Evolutionary conservation across 2,888 invertebrate species (phyloP).

Genomic region (Chydorus sphaericus): DNA sequence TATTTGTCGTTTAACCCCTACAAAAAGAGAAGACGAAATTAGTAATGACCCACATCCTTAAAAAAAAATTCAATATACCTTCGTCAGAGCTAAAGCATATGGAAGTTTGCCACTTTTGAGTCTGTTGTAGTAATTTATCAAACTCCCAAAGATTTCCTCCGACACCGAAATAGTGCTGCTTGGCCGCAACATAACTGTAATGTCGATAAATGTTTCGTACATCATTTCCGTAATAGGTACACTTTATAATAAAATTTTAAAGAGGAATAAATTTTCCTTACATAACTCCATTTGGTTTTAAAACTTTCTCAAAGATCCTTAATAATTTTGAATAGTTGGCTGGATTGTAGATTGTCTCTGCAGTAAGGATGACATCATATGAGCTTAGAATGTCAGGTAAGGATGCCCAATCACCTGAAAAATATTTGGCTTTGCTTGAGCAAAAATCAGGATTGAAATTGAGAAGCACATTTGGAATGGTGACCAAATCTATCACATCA

Average conservation of each 20-base stretch:
- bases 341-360: constrained; percentile 84
- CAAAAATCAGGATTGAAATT: constrained; percentile 34
- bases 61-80: constrained; percentile 30
- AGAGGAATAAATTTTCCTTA: constrained; percentile 34
- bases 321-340: constrained; percentile 62
- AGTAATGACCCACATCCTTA: neutral
- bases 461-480: constrained; percentile 61
- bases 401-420: constrained; percentile 54
- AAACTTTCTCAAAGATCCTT: constrained; percentile 44
- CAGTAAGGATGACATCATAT: constrained; percentile 75
- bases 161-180: constrained; percentile 86
- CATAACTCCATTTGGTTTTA: constrained; percentile 46
- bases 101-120: constrained; percentile 38
- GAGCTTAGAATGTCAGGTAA: constrained; percentile 29
- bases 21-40: neutral
- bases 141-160: constrained; percentile 74
- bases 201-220: constrained; percentile 11
- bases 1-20: constrained; percentile 13
- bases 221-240: constrained; percentile 10
- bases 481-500: constrained; percentile 64
- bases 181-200: constrained; percentile 60
- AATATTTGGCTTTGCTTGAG: constrained; percentile 35
- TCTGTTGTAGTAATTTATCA: constrained; percentile 42
- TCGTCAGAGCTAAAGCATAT: constrained; percentile 47
- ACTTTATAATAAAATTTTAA: neutral